phyloP scores from a whole-genome alignment of 2,797 vertebrate species.

The Thalassophryne amazonica region DNA sequence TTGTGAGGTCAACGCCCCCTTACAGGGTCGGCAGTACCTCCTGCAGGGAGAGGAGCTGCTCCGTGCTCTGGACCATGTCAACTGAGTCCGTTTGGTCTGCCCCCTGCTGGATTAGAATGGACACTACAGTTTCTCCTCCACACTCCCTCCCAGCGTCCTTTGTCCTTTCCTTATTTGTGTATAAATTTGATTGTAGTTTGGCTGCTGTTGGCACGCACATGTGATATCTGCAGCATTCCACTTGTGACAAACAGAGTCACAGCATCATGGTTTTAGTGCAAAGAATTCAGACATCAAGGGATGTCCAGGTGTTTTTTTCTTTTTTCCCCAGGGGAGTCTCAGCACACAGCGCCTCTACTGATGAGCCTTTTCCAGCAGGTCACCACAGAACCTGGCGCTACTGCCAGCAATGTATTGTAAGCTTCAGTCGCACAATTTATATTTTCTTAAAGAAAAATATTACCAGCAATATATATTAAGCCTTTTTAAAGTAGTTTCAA shows the following conservation, averaged over 20 bases:
- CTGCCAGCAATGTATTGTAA: constrained; percentile 91
- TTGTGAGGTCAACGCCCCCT: constrained; percentile 96
- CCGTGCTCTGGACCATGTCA: constrained; percentile 95
- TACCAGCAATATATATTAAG: constrained; percentile 98
- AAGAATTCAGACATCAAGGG: constrained; percentile 47
- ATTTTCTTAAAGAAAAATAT: constrained; percentile 93
- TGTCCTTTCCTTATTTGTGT: constrained; percentile 71
- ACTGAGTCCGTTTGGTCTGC: constrained; percentile 81
- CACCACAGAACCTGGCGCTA: constrained; percentile 75
- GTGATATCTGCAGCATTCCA: constrained; percentile 73
- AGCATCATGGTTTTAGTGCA: constrained; percentile 54
- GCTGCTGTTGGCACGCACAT: constrained; percentile 66
- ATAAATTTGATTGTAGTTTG: constrained; percentile 53
- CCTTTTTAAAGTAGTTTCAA: constrained; percentile 94
- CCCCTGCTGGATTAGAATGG: constrained; percentile 84
- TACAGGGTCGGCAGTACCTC: constrained; percentile 93
- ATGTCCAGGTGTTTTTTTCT: constrained; percentile 37
- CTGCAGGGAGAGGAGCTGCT: constrained; percentile 97
- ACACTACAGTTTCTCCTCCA: constrained; percentile 85
- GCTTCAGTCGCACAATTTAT: constrained; percentile 98
- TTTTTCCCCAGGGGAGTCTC: constrained; percentile 40
- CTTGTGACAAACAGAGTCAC: constrained; percentile 61
- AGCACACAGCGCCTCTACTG: constrained; percentile 62
- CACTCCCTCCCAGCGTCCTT: constrained; percentile 56
- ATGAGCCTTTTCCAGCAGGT: constrained; percentile 58